Evolutionary conservation across 1,140 invertebrate genomes (phyloP), one percentile per base, ranked within the genome.

Genomic region (Tachypleus tridentatus): DNA sequence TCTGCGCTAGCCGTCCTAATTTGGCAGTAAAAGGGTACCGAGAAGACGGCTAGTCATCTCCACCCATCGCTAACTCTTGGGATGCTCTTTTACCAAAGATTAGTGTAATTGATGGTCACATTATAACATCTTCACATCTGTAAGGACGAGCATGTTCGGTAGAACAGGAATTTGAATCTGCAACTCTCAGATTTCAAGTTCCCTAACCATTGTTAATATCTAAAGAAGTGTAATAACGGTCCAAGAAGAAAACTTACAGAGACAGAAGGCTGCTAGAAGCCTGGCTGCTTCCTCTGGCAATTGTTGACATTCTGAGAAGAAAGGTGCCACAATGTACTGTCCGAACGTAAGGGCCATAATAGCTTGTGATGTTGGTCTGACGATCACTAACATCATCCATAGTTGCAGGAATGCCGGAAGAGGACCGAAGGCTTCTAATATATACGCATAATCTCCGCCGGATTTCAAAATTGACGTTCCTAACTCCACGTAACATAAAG

Each of bases 401-500:
- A 98, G 82, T 73, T 94, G 97, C 0, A 98, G 79, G 76, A 98
- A 99, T 0, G 93, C 88, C 0, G 90, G 89, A 9, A 97, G 77
- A 4, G 88, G 82, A 49, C 97, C 89, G 79, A 97, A 92, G 0
- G 92, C 88, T 74, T 92, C 86, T 56, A 85, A 85, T 52, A 98
- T 94, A 73, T 99, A 99, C 0, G 92, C 91, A 77, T 98, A 99
- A 80, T 98, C 96, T 4, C 95, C 96, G 3, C 97, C 97, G 9
- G 91, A 96, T 75, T 93, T 93, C 1, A 79, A 73, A 51, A 85
- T 82, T 51, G 79, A 84, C 77, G 91, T 84, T 82, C 96, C 96
- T 61, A 99, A 80, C 83, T 99, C 96, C 0, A 95, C 93, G 76
- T 98, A 98, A 75, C 94, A 98, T 3, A 98, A 79, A 2, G 93